Evolutionary conservation across 1,140 invertebrate genomes (phyloP).

Genomic region (Acromyrmex echinatior): DNA sequence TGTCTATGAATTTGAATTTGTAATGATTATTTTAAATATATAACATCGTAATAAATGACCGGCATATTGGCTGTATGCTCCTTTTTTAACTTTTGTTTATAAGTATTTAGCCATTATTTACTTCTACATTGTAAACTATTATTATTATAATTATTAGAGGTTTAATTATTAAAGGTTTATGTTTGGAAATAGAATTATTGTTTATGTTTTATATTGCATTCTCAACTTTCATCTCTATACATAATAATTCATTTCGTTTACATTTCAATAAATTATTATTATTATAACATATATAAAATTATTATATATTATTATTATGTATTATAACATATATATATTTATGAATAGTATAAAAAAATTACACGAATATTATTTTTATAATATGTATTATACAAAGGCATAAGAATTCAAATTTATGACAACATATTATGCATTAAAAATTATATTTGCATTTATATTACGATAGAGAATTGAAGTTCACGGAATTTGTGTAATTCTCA

Average conservation of each 20-base stretch:
- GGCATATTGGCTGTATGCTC: too few species aligned
- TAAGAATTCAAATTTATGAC: slow-evolving; percentile 14
- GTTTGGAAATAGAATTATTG: too few species aligned
- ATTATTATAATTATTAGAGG: too few species aligned
- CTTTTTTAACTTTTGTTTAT: too few species aligned
- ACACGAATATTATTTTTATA: background rate
- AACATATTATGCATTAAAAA: slow-evolving; percentile 14
- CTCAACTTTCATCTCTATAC: background rate
- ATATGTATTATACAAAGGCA: background rate
- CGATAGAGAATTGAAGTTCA: background rate
- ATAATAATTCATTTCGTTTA: background rate
- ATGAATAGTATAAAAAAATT: background rate
- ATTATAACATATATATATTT: background rate
- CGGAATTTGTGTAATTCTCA: background rate
- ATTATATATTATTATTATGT: background rate
- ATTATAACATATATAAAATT: background rate
- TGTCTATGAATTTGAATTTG: too few species aligned
- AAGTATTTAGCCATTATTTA: too few species aligned
- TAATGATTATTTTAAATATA: too few species aligned
- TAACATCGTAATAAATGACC: too few species aligned
- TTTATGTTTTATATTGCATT: too few species aligned
- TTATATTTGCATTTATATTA: slow-evolving; percentile 15
- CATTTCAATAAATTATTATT: background rate
- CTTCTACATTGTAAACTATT: too few species aligned
- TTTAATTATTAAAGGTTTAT: too few species aligned